Evolutionary conservation across 2,797 vertebrate species (phyloP), one percentile per base, ranked within the genome.

Genomic region (Mallotus villosus): DNA sequence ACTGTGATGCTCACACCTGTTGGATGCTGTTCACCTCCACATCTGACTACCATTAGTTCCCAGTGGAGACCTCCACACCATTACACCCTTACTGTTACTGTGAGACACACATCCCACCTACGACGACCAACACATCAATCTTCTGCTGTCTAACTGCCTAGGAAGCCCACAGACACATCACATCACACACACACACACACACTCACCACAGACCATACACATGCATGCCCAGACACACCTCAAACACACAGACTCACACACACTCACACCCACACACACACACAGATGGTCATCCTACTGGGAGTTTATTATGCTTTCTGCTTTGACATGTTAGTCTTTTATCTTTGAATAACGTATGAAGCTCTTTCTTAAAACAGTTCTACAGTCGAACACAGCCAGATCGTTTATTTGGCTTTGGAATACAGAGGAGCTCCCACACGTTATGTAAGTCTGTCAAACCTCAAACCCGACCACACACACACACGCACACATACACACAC

Each of bases 61-160:
- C 67, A 63, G 63, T 73, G 81, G 58, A 87, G 59, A 71, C 70
- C 75, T 83, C 68, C 53, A 63, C 46, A 65, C 77, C 71, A 75
- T 82, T 80, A 77, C 68, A 24, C 59, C 25, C 21, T 27, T 25
- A 63, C 41, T 61, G 72, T 83, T 81, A 72, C 84, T 72, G 73
- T 77, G 81, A 85, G 78, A 82, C 77, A 70, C 71, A 51, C 34
- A 84, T 82, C 83, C 82, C 85, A 89, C 85, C 87, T 83, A 80
- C 81, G 83, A 88, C 51, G 79, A 80, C 85, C 60, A 75, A 79
- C 57, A 90, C 89, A 92, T 92, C 89, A 86, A 88, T 93, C 89
- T 87, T 85, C 67, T 65, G 68, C 86, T 82, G 82, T 88, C 82
- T 85, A 16, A 68, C 58, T 78, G 64, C 14, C 24, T 22, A 53